Conservation (phyloP, 2,888 invertebrate genomes). For the Callyntrura sp. region DNA sequence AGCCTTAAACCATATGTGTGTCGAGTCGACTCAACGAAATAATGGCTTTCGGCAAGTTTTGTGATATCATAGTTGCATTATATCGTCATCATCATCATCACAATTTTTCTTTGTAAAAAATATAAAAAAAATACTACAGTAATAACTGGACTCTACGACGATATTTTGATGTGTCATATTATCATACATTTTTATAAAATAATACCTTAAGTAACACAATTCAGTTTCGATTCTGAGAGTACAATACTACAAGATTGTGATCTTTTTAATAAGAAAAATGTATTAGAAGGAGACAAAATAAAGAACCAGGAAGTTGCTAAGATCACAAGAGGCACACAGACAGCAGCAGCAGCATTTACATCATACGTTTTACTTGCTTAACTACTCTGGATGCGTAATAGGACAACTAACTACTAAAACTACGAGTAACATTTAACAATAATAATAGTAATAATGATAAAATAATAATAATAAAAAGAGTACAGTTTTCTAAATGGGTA, state of each 20-base stretch:
- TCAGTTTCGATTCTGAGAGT: background rate
- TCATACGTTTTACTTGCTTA: background rate
- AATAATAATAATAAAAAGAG: background rate
- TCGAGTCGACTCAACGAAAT: slow-evolving; percentile 10
- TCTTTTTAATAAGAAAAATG: background rate
- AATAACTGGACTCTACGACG: background rate
- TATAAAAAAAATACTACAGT: too few relatives aligned
- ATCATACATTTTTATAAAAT: background rate
- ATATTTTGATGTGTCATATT: slow-evolving; percentile 22
- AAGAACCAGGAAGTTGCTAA: slow-evolving; percentile 37
- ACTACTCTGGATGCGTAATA: slow-evolving; percentile 33
- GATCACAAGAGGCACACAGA: background rate
- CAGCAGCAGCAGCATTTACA: background rate
- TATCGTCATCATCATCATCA: slow-evolving; percentile 1
- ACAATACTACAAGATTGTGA: background rate
- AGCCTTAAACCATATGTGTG: slow-evolving; percentile 21
- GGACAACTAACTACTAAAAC: background rate
- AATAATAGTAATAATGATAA: slow-evolving; percentile 28
- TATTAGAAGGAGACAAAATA: background rate
- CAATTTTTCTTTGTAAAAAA: too few relatives aligned
- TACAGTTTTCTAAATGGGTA: slow-evolving; percentile 44
- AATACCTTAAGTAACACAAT: slow-evolving; percentile 31
- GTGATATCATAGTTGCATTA: background rate
- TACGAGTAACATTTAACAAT: background rate
- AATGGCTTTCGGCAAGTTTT: background rate